Percentiles rank a stretch among this genome's conserved stretches.
These are phyloP conservation scores for Solenopsis fugax DNA, from an alignment of 1,140 invertebrate species.

Conservation along the genomic window DNA sequence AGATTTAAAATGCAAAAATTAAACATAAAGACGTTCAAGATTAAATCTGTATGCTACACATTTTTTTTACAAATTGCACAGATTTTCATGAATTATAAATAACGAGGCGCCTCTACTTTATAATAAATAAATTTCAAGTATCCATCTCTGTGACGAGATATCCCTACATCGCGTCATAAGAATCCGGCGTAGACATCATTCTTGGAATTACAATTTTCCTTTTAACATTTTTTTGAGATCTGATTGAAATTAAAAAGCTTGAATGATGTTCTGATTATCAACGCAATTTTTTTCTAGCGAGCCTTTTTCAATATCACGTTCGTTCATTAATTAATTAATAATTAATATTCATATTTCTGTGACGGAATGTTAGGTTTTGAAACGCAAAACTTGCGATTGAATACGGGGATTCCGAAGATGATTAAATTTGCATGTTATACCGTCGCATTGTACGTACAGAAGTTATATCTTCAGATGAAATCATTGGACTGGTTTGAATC, in stretches of 20 bases:
- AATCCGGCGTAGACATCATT: neutral
- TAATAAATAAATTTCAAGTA: slow-evolving; percentile 23
- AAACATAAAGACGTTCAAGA: neutral
- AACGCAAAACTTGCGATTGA: slow-evolving; percentile 12
- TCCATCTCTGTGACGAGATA: neutral
- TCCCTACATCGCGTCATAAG: no score
- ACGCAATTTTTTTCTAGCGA: neutral
- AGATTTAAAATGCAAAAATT: neutral
- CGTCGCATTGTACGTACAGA: neutral
- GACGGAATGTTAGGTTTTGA: neutral
- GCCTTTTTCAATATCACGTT: neutral
- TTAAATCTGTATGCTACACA: neutral
- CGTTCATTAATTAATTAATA: neutral
- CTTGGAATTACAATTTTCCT: neutral
- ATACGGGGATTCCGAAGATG: neutral
- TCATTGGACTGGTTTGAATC: neutral
- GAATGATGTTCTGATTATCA: neutral
- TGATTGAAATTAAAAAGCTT: neutral
- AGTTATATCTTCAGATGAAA: slow-evolving; percentile 32
- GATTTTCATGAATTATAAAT: slow-evolving; percentile 37
- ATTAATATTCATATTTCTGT: neutral
- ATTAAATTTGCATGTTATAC: slow-evolving; percentile 10
- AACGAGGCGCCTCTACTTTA: slow-evolving; percentile 7
- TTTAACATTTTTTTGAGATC: neutral
- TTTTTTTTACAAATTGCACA: slow-evolving; percentile 35